Percentiles rank a stretch among this genome's conserved stretches.
phyloP scores from a whole-genome alignment of 2,797 vertebrate genomes.

The Lutjanus argentimaculatus region DNA sequence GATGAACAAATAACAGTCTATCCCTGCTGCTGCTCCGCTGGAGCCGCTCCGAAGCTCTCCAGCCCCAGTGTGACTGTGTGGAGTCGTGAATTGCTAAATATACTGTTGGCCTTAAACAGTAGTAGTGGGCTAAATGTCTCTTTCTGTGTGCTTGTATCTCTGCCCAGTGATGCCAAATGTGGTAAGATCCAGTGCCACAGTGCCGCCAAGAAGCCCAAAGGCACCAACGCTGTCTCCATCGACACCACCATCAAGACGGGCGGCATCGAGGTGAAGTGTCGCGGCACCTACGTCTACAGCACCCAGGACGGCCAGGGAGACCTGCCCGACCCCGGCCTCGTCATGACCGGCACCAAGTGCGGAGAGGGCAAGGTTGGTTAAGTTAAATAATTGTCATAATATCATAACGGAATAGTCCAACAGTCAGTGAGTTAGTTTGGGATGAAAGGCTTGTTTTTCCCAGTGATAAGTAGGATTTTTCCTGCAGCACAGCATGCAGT shows the following conservation, averaged over 20 bases:
- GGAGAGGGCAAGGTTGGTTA: slow-evolving; percentile 90
- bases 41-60: background rate
- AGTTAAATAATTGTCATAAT: background rate
- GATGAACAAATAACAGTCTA: no score
- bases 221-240: slow-evolving; percentile 89
- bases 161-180: slow-evolving; percentile 91
- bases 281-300: slow-evolving; percentile 91
- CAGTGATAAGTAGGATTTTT: background rate
- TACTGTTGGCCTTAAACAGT: background rate
- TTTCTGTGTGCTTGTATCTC: slow-evolving; percentile 7
- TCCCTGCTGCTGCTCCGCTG: background rate
- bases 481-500: background rate
- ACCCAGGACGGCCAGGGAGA: slow-evolving; percentile 89
- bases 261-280: slow-evolving; percentile 90
- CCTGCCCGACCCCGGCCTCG: slow-evolving; percentile 90
- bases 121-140: background rate
- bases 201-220: slow-evolving; percentile 90
- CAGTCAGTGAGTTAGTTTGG: no score
- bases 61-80: background rate
- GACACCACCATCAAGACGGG: slow-evolving; percentile 90
- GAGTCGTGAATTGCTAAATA: background rate
- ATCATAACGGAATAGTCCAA: background rate
- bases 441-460: no score
- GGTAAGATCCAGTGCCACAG: slow-evolving; percentile 98
- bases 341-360: slow-evolving; percentile 94